These are phyloP conservation scores for Hirudinaria manillensis DNA, from an alignment of 2,888 invertebrate species.

Conservation along the genomic window DNA sequence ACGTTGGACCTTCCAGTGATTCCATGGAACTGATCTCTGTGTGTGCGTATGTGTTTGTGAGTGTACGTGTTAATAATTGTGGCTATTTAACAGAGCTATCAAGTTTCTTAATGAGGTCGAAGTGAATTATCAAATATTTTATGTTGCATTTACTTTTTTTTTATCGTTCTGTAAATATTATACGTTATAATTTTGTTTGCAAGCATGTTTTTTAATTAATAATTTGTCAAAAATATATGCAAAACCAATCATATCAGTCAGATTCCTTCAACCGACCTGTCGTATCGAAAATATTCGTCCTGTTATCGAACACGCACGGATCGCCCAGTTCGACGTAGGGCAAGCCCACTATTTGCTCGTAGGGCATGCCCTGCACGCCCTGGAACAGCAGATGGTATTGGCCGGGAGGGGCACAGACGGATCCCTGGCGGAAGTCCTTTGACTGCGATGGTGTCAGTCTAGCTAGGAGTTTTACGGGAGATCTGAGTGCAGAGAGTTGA, in stretches of 20 bases:
- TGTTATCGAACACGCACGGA: background rate
- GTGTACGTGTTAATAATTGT: too few species aligned
- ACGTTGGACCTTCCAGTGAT: background rate
- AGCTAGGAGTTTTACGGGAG: constrained; percentile 13
- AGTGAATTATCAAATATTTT: too few species aligned
- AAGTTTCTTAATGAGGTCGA: too few species aligned
- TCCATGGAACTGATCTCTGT: too few species aligned
- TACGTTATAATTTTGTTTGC: too few species aligned
- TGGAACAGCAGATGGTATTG: constrained; percentile 31
- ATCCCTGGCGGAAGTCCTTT: constrained; percentile 15
- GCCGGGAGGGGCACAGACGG: constrained; percentile 28
- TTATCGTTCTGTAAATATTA: too few species aligned
- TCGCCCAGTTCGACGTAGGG: constrained; percentile 19
- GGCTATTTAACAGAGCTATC: too few species aligned
- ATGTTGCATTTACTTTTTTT: too few species aligned
- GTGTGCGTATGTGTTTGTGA: too few species aligned
- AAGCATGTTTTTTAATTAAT: too few species aligned
- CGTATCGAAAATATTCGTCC: background rate
- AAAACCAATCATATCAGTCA: too few species aligned
- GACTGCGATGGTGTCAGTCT: constrained; percentile 1
- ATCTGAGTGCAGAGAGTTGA: constrained; percentile 30
- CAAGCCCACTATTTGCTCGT: constrained; percentile 22
- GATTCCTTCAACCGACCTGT: background rate
- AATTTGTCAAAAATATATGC: too few species aligned
- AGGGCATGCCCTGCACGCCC: constrained; percentile 32